A percentile compares a stretch with the other conserved stretches of the same genome.
Conservation (phyloP, 1,140 invertebrate genomes). For the Anastatus disparis region DNA sequence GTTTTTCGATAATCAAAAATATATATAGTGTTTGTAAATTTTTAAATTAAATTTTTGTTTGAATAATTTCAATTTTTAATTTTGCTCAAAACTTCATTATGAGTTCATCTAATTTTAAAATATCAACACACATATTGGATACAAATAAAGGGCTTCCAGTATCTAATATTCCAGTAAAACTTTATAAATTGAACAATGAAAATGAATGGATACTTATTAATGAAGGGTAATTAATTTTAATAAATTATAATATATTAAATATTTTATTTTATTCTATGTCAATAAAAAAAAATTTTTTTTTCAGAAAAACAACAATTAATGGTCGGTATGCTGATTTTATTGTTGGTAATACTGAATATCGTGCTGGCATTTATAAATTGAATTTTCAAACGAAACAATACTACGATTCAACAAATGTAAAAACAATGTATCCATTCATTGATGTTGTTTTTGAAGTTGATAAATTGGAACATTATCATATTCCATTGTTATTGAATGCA, state of each 20-base stretch:
- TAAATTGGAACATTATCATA: slow-evolving; percentile 75
- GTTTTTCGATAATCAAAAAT: not conserved
- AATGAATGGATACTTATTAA: slow-evolving; percentile 68
- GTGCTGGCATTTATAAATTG: slow-evolving; percentile 66
- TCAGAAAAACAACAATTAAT: slow-evolving; percentile 70
- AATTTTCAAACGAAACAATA: slow-evolving; percentile 67
- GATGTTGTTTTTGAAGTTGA: slow-evolving; percentile 78
- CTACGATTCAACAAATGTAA: slow-evolving; percentile 46
- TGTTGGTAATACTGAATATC: slow-evolving; percentile 61
- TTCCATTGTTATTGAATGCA: slow-evolving; percentile 80
- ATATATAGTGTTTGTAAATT: not conserved
- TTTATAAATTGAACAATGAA: slow-evolving; percentile 71
- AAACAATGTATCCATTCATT: slow-evolving; percentile 59
- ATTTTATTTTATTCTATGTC: no score
- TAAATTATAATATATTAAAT: no score
- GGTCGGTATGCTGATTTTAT: slow-evolving; percentile 74
- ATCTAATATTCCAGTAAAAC: slow-evolving; percentile 69
- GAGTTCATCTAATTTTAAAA: slow-evolving; percentile 23
- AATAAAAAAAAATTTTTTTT: slow-evolving; percentile 36
- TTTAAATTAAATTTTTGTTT: not conserved
- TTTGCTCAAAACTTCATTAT: slow-evolving; percentile 14
- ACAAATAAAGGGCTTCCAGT: slow-evolving; percentile 73
- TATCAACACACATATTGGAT: slow-evolving; percentile 74
- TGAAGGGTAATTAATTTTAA: slow-evolving; percentile 24
- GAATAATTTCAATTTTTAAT: not conserved